Base-by-base conservation (phyloP, 2,113 vertebrate genomes). In the Mola mola region DNA sequence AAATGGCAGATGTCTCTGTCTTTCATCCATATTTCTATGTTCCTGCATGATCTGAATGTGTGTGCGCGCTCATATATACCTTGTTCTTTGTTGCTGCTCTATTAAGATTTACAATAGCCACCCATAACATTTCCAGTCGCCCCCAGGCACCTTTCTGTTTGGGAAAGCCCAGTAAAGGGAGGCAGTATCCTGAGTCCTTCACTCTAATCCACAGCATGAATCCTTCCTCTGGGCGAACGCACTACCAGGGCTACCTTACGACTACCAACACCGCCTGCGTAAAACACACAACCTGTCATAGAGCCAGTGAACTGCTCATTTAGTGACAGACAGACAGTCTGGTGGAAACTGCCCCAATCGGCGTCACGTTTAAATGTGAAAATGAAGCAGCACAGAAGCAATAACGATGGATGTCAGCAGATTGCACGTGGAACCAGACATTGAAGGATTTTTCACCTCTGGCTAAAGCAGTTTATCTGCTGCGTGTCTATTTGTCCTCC, bases 141-240 rank as follows among this genome's bases (percentile, higher is more conserved):
- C 82, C 70, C 47, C 28, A 44, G 76, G 80, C 62, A 36, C 28
- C 33, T 78, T 61, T 82, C 46, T 66, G 16, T 79, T 65, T 7
- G 2, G 50, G 60, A 77, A 79, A 83, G 41, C 72, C 69, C 61
- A n/a, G 1, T 43, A 48, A 64, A 82, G 51, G 62, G 40, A 82
- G 51, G 38, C 51, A 20, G 37, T 38, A 79, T 81, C 56, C 56
- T 19, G 19, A 40, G 42, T 72, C 75, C 72, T 83, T 73, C 38
- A 40, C 41, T 44, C 48, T 87, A 72, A 85, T 79, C 78, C 71
- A 16, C 59, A 66, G 76, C 61, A 62, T 46, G 66, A 81, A 85
- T 79, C 82, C 69, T 51, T 49, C 74, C 77, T 72, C 25, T 42
- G 62, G 74, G 70, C 65, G 25, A 78, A 65, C 41, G 36, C 72